Evolutionary conservation across 2,888 invertebrate species (phyloP), one percentile per base, ranked within the genome.

Genomic region (Orchesella flavescens): DNA sequence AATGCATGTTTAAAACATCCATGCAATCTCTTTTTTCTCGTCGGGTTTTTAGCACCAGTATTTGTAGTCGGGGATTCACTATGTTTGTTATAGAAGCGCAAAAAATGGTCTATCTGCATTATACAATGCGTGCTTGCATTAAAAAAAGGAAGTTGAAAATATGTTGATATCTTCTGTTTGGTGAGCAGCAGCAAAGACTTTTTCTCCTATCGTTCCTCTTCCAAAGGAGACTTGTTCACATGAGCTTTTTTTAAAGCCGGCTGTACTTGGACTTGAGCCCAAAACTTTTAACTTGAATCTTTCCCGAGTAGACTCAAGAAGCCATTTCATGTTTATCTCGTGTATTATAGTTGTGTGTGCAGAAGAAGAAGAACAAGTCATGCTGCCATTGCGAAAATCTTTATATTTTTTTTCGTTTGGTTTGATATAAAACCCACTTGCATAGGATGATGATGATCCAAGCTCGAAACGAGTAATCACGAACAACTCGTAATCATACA

Each of bases 191-290:
- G n/a, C n/a, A n/a, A 34, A 34, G 34, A 34, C 34, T n/a, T n/a
- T n/a, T n/a, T n/a, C n/a, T 34, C 34, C 34, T 34, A 7, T 34
- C n/a, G n/a, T n/a, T n/a, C n/a, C n/a, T n/a, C n/a, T 34, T 34
- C 3, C 7, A 34, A 34, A 7, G 34, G 34, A 34, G 34, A 34
- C 34, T 34, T n/a, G n/a, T n/a, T 34, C 12, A 76, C 66, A 57
- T 13, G 34, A 76, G 57, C 66, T 66, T 59, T 59, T 72, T 68
- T 76, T 46, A 68, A 77, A 77, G 77, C 69, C 61, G 43, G 43
- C 43, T 76, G 76, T 83, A 83, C 72, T 83, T 83, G 83, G 83
- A 83, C 83, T 76, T 76, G 83, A 83, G 83, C 83, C 83, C 83
- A 83, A 83, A 76, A 76, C 74, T 82, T 81, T 73, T 68, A 75